Base-by-base conservation (phyloP, 2,888 invertebrate genomes). In the Tenthredo livida region DNA sequence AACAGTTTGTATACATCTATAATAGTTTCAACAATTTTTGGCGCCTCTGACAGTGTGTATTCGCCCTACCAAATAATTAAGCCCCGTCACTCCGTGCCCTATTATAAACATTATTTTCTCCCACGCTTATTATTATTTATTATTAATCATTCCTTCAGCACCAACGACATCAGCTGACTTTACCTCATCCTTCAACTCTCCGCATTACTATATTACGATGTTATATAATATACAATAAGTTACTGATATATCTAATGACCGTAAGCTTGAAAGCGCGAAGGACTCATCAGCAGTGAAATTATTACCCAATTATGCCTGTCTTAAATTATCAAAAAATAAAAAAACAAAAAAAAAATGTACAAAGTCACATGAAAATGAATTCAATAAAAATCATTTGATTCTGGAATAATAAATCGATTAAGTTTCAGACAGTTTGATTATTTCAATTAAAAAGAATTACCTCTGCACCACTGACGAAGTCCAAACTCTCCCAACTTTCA, bases 1-100 rank as follows among this genome's bases (percentile, higher is more conserved):
- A 90, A 90, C 89, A 87, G 86, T 87, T 89, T 88, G 88, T 90
- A 90, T 90, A 90, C 90, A 90, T 91, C 89, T 90, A 90, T 90
- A 90, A 90, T 90, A 47, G 88, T 89, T 89, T 91, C 89, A 90
- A 91, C 90, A 90, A 89, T 89, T 72, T 72, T 77, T 77, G 77
- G 77, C 77, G 77, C 33, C 54, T 33, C 50, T 50, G 54, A 50
- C 33, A 54, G 33, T 77, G 33, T 77, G 29, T 50, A 29, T 33
- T 77, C 50, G 54, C 50, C 54, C 77, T 77, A 84, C 72, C 67
- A 50, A 50, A 50, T 70, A 65, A 50, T 43, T 84, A 67, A 43
- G 29, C 84, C 47, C 72, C 37, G 9, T 21, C 67, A 17, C 84
- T 70, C 86, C 84, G 85, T 85, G 84, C 86, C 84, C 86, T 33